Percentiles rank a stretch among this genome's conserved stretches.
phyloP scores from a whole-genome alignment of 2,888 invertebrate genomes.

The Sphinx pinastri region DNA sequence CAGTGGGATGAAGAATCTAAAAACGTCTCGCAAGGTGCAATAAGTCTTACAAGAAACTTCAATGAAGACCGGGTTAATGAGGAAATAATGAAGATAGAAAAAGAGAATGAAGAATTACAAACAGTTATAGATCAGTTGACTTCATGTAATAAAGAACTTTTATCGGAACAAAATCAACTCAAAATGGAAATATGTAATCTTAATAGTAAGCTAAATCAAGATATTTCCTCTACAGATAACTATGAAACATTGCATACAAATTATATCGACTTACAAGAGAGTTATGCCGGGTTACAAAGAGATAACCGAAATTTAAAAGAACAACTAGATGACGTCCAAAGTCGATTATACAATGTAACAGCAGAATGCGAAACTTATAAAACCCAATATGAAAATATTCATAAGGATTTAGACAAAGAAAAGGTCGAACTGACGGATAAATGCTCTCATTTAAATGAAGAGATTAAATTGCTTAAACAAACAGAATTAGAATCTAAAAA shows the following conservation, averaged over 20 bases:
- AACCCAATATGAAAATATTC: slow-evolving; percentile 49
- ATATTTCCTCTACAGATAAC: slow-evolving; percentile 50
- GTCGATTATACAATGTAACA: slow-evolving; percentile 46
- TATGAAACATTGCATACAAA: slow-evolving; percentile 53
- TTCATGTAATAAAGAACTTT: slow-evolving; percentile 61
- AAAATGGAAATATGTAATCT: slow-evolving; percentile 61
- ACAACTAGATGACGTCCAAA: slow-evolving; percentile 48
- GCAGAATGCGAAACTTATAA: slow-evolving; percentile 49
- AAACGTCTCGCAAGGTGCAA: slow-evolving; percentile 49
- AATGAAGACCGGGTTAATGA: slow-evolving; percentile 39
- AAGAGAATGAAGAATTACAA: slow-evolving; percentile 77
- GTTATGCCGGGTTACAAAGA: slow-evolving; percentile 47
- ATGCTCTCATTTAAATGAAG: slow-evolving; percentile 47
- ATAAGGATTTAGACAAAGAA: slow-evolving; percentile 47
- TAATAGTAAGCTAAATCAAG: slow-evolving; percentile 54
- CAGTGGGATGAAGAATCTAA: slow-evolving; percentile 65
- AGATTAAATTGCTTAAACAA: slow-evolving; percentile 45
- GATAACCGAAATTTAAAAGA: slow-evolving; percentile 43
- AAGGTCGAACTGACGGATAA: slow-evolving; percentile 43
- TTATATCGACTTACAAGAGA: slow-evolving; percentile 51
- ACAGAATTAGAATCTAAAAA: slow-evolving; percentile 48
- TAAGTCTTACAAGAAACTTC: slow-evolving; percentile 14
- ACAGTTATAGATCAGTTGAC: slow-evolving; percentile 63
- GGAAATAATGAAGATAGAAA: slow-evolving; percentile 70
- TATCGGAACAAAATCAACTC: slow-evolving; percentile 49